Conservation (phyloP, 53 echinoderm and acorn worm species). For the Crossaster papposus region DNA sequence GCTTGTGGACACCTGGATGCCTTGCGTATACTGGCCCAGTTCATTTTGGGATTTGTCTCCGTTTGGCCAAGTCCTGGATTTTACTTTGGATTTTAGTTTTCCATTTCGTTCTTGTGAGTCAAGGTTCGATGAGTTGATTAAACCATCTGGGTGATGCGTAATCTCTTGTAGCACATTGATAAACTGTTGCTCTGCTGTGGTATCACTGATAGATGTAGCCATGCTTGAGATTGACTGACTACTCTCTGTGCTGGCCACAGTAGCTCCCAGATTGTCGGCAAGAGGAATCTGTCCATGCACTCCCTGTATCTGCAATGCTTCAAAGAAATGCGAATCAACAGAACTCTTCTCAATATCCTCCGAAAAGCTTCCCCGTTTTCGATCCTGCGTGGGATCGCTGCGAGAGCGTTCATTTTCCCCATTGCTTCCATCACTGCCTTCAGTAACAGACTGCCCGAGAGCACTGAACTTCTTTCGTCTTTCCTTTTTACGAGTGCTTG, state of each 20-base stretch:
- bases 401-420: slow-evolving; percentile 75
- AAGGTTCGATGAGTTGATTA: slow-evolving; percentile 74
- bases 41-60: slow-evolving; percentile 92
- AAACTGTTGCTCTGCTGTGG: slow-evolving; percentile 79
- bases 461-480: slow-evolving; percentile 78
- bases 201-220: slow-evolving; percentile 94
- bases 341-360: slow-evolving; percentile 67
- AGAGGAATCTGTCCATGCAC: slow-evolving; percentile 59
- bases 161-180: slow-evolving; percentile 81
- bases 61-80: slow-evolving; percentile 98
- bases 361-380: slow-evolving; percentile 62
- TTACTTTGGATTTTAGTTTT: slow-evolving; percentile 84
- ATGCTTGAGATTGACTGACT: slow-evolving; percentile 88
- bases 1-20: slow-evolving; percentile 80
- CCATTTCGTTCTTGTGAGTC: slow-evolving; percentile 77
- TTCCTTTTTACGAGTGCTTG: slow-evolving; percentile 44
- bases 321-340: slow-evolving; percentile 72
- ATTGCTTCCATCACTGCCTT: slow-evolving; percentile 43
- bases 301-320: slow-evolving; percentile 62
- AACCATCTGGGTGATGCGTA: slow-evolving; percentile 74
- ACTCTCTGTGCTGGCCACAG: slow-evolving; percentile 84
- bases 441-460: slow-evolving; percentile 41
- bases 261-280: slow-evolving; percentile 60
- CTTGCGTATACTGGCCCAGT: slow-evolving; percentile 81
- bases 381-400: slow-evolving; percentile 98